Evolutionary conservation across 2,113 vertebrate genomes (phyloP).

Genomic region (Pygoscelis adeliae): DNA sequence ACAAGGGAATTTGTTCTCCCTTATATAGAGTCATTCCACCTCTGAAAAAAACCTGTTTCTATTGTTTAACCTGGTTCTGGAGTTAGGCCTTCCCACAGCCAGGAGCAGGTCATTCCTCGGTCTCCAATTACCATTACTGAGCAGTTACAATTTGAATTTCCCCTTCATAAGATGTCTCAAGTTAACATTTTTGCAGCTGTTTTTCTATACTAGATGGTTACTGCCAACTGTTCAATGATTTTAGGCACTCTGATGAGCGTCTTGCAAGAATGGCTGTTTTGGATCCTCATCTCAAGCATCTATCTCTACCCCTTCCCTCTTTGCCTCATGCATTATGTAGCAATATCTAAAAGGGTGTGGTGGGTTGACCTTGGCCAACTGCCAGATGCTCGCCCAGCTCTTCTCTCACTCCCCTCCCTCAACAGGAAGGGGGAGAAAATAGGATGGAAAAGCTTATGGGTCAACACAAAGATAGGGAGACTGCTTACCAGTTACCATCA

Average conservation of each 20-base stretch:
- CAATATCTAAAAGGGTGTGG: not conserved
- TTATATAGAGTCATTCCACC: not conserved
- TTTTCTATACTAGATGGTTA: not conserved
- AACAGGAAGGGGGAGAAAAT: not conserved
- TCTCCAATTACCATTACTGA: not conserved
- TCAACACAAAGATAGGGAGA: not conserved
- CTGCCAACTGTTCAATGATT: not conserved
- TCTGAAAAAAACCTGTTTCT: not conserved
- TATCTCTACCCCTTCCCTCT: not conserved
- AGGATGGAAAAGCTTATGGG: not conserved
- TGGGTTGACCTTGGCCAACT: not conserved
- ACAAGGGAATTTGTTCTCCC: not conserved
- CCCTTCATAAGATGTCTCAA: not conserved
- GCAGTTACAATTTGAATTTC: not conserved
- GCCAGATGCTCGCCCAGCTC: not conserved
- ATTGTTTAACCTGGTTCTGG: not conserved
- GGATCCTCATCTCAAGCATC: not conserved
- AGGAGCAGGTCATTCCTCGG: not conserved
- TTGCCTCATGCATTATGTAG: not conserved
- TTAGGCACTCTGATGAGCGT: not conserved
- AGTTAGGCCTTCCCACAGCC: not conserved
- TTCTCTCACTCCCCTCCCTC: not conserved
- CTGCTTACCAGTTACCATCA: not conserved
- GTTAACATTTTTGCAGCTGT: not conserved
- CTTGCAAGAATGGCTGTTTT: not conserved